phyloP scores from a whole-genome alignment of 2,113 vertebrate genomes.

The Thalassarche chlororhynchos region DNA sequence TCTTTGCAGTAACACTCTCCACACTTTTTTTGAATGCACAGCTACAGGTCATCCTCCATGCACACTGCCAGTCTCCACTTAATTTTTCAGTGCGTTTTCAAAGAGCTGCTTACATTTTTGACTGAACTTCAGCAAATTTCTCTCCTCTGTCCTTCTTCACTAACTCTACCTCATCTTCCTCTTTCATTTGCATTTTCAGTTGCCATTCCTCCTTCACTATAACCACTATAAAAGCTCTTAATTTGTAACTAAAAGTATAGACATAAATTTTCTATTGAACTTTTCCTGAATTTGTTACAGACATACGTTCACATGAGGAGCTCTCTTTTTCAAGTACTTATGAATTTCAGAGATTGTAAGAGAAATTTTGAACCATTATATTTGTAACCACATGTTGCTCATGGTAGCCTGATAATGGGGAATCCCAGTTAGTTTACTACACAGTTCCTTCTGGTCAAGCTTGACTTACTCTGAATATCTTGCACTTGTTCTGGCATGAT shows the following conservation, averaged over 20 bases:
- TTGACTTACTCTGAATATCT: neutral
- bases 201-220: neutral
- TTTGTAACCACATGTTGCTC: neutral
- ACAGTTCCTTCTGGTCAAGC: neutral
- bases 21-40: neutral
- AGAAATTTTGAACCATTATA: neutral
- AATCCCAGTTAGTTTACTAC: neutral
- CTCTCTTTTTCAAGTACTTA: neutral
- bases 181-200: neutral
- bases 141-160: neutral
- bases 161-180: neutral
- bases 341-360: neutral
- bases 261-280: neutral
- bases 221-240: neutral
- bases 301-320: neutral
- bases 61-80: neutral
- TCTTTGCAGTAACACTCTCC: neutral
- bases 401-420: neutral
- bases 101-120: neutral
- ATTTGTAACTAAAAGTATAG: neutral
- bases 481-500: neutral
- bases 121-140: neutral
- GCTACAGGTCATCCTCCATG: neutral
- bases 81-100: neutral
- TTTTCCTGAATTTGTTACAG: neutral